Percentiles rank a stretch among this genome's conserved stretches.
Conservation (phyloP, 2,113 vertebrate species). For the Podilymbus podiceps region DNA sequence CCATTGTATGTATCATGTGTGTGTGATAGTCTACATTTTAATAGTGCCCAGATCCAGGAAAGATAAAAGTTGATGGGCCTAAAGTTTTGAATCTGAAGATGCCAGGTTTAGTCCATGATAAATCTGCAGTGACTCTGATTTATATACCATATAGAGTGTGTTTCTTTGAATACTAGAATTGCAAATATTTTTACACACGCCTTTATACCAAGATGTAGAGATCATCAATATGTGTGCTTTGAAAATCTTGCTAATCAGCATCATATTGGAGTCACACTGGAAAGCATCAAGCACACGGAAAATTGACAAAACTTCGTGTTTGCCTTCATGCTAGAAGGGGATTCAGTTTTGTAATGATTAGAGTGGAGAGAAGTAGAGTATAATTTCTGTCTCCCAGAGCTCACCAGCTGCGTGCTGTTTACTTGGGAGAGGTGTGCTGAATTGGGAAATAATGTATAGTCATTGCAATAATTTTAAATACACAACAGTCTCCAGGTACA, state of each 20-base stretch:
- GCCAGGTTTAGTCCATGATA: not conserved
- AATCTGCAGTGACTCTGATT: not conserved
- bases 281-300: not conserved
- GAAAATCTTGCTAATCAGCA: not conserved
- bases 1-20: not conserved
- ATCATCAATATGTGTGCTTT: not conserved
- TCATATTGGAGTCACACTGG: not conserved
- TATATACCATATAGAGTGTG: not conserved
- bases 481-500: not conserved
- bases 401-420: constrained; percentile 7
- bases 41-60: not conserved
- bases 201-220: not conserved
- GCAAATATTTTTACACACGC: not conserved
- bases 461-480: constrained; percentile 4
- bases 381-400: not conserved
- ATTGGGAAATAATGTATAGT: not conserved
- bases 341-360: not conserved
- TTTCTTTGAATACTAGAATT: not conserved
- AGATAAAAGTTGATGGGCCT: not conserved
- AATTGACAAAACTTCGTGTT: not conserved
- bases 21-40: not conserved
- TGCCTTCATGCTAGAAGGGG: not conserved
- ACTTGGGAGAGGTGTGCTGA: not conserved
- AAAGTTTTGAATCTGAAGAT: not conserved
- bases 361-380: not conserved